Evolutionary conservation across 2,888 invertebrate genomes (phyloP), one percentile per base, ranked within the genome.

Genomic region (Scaptomyza flava): DNA sequence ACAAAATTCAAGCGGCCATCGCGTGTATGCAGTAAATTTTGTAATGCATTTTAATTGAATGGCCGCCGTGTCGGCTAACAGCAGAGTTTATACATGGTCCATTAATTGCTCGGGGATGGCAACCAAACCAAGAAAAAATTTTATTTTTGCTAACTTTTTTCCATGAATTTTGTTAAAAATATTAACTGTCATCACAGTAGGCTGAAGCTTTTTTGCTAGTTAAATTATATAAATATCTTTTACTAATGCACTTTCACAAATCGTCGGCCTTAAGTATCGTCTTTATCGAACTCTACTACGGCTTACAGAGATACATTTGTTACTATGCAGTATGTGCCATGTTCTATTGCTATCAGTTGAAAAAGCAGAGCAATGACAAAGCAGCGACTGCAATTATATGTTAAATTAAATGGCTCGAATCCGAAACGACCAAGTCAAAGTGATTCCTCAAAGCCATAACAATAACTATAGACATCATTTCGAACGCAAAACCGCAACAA

Each of bases 21-120:
- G 60, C 33, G 33, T 54, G 63, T 46, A 30, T 47, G 30, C 65
- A 59, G 67, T 79, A 48, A 63, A 66, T 62, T 76, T 67, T 73
- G 53, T 60, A 85, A 76, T 63, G 63, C 43, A 71, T 77, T 85
- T 76, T 65, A 79, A 79, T 81, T 65, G 63, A 72, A 65, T 54
- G 46, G 42, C 57, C 42, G 31, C 46, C 52, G 38, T 51, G 48
- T 47, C 41, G 46, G 17, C 41, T 67, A 76, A 67, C 72, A 46
- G 14, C 45, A 23, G 27, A 60, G 51, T 33, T 46, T 62, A 36
- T 48, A 43, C 51, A 65, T 61, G 56, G 45, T 50, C 62, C 43
- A 63, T 76, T 63, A 63, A 71, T 60, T 71, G 59, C 48, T 71
- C 30, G 52, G 59, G 47, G 43, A 53, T 61, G 58, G 48, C 50